phyloP scores from a whole-genome alignment of 2,888 invertebrate species.

The Pilophorus perplexus region DNA sequence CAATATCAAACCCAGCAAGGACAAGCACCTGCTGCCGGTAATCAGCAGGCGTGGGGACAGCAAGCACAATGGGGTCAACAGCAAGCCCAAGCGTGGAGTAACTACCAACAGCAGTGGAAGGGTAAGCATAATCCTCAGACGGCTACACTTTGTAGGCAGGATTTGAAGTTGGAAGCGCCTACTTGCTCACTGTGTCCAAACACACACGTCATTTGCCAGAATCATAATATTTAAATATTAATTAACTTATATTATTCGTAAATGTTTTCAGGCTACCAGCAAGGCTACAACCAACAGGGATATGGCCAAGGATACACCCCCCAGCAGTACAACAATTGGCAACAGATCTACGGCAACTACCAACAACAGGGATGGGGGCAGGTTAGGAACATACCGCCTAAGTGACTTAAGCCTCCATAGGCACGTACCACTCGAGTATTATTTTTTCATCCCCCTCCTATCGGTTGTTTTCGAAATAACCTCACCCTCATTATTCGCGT shows the following conservation, averaged over 20 bases:
- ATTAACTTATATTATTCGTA: neutral
- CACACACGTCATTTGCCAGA: too few relatives aligned
- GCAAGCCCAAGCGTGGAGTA: slow-evolving; percentile 19
- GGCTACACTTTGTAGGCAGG: neutral
- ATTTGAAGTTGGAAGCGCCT: neutral
- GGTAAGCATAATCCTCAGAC: slow-evolving; percentile 10
- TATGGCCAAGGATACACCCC: slow-evolving; percentile 38
- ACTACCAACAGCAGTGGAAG: slow-evolving; percentile 38
- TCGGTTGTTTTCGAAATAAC: slow-evolving; percentile 5
- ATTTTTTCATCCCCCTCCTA: neutral
- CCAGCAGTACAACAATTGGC: slow-evolving; percentile 39
- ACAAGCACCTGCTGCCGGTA: neutral
- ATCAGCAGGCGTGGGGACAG: slow-evolving; percentile 1
- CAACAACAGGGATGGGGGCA: slow-evolving; percentile 35
- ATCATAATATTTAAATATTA: too few relatives aligned
- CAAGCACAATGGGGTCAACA: slow-evolving; percentile 1
- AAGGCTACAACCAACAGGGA: slow-evolving; percentile 38
- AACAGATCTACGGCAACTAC: slow-evolving; percentile 28
- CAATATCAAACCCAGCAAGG: slow-evolving; percentile 14
- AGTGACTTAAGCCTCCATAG: neutral
- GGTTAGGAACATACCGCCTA: slow-evolving; percentile 16
- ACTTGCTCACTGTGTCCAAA: too few relatives aligned
- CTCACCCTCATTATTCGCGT: neutral
- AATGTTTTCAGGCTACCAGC: slow-evolving; percentile 20
- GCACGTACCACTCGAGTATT: slow-evolving; percentile 1